Evolutionary conservation across 1,140 invertebrate species (phyloP).

Genomic region (Zaprionus capensis): DNA sequence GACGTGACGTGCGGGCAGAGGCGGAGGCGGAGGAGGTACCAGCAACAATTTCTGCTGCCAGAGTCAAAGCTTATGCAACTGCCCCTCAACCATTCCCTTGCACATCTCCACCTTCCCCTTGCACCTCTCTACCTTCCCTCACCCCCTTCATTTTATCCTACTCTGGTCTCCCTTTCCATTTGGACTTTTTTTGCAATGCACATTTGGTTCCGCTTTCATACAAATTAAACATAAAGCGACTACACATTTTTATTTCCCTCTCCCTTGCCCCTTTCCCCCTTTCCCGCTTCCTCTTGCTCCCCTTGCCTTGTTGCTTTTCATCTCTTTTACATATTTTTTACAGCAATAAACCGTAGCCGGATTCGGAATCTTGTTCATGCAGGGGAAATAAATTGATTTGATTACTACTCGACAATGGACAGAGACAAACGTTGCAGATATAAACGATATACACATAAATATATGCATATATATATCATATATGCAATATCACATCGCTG

Average conservation of each 20-base stretch:
- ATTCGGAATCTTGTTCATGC: not conserved
- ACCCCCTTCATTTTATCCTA: too few relatives aligned
- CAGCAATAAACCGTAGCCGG: not conserved
- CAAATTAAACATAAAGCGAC: constrained; percentile 7
- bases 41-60: not conserved
- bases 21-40: not conserved
- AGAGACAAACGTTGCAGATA: not conserved
- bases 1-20: not conserved
- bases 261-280: not conserved
- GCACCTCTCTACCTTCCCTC: not conserved
- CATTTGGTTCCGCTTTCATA: constrained; percentile 9
- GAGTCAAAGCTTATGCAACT: not conserved
- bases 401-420: not conserved
- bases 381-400: constrained; percentile 3
- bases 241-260: constrained; percentile 2
- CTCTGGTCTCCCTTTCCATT: not conserved
- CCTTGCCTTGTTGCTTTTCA: too few relatives aligned
- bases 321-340: not conserved
- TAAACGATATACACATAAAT: not conserved
- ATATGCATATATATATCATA: not conserved
- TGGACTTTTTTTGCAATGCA: not conserved
- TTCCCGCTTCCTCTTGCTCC: not conserved
- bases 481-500: too few relatives aligned
- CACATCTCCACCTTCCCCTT: not conserved
- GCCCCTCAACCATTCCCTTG: not conserved